phyloP scores from a whole-genome alignment of 1,140 invertebrate genomes.

The Rhyacophila brunnea region DNA sequence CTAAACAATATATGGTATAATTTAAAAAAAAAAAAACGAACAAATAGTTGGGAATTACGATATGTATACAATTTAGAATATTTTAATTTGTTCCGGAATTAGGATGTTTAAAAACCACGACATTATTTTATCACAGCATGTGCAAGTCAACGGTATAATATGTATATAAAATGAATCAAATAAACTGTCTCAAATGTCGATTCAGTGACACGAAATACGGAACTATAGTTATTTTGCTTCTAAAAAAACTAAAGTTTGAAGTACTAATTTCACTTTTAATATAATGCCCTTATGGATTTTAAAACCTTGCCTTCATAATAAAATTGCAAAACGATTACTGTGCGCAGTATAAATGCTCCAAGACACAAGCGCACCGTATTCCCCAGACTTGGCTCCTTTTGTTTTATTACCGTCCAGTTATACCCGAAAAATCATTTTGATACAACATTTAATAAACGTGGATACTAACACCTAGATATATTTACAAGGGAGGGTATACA shows the following conservation, averaged over 20 bases:
- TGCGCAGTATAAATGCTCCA: constrained; percentile 16
- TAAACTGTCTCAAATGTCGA: no score
- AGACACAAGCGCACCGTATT: constrained; percentile 4
- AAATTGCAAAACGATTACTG: constrained; percentile 32
- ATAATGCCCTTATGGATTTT: constrained; percentile 2
- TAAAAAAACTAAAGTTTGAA: not conserved
- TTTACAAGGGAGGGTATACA: constrained; percentile 2
- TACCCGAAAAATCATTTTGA: constrained; percentile 13
- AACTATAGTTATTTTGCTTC: no score
- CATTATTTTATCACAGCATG: no score
- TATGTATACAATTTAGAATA: no score
- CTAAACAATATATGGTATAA: no score
- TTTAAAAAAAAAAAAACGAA: no score
- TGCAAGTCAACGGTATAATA: no score
- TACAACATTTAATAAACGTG: constrained; percentile 27
- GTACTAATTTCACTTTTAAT: not conserved
- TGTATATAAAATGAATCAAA: no score
- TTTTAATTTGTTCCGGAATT: no score
- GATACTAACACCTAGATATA: constrained; percentile 15
- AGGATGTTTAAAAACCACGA: no score
- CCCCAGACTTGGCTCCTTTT: constrained; percentile 7
- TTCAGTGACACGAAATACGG: no score
- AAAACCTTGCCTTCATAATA: constrained; percentile 6
- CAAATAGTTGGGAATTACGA: no score
- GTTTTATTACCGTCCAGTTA: constrained; percentile 2